Evolutionary conservation across 1,140 invertebrate genomes (phyloP), one percentile per base, ranked within the genome.

Genomic region (Phymorhynchus buccinoides): DNA sequence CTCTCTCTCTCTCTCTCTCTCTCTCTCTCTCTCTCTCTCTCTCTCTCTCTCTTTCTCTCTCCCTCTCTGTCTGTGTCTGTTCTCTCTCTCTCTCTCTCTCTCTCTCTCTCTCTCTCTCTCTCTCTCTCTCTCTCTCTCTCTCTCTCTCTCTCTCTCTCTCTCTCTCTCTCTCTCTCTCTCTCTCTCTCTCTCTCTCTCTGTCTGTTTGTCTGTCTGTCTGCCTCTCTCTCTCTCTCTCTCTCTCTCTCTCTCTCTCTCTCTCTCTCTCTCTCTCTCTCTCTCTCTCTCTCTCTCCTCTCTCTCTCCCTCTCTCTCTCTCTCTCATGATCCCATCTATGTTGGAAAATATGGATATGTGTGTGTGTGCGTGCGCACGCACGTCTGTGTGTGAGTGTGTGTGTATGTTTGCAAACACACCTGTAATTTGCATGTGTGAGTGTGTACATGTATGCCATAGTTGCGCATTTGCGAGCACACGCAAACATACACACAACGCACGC

Each of bases 1-100:
- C 68, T 77, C 22, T 77, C 32, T 77, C 75, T 77, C 41, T 42
- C 41, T 42, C 41, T 42, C 41, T 42, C 41, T 77, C 75, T 77
- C 75, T 77, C 75, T 77, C 75, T 77, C 75, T 77, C 75, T 77
- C 41, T 77, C 75, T 77, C 75, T 77, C 75, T 77, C 75, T 77
- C 41, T 77, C 41, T 77, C 75, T 77, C 41, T 77, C 75, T 77
- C 75, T 77, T 27, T 77, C 75, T 77, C 75, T 77, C 41, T 77
- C 75, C 37, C 75, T 77, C 75, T 77, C 75, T 77, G 14, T 77
- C 41, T 42, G 14, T 32, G 12, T 42, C 41, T 77, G 14, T 77
- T n/a, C n/a, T n/a, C n/a, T n/a, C n/a, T n/a, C n/a, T n/a, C n/a
- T 37, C 35, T n/a, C 35, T 37, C 35, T 37, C 35, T 42, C 41